A percentile compares a stretch with the other conserved stretches of the same genome.
Evolutionary conservation across 2,888 invertebrate species (phyloP).

Genomic region (Deroplatys truncata): DNA sequence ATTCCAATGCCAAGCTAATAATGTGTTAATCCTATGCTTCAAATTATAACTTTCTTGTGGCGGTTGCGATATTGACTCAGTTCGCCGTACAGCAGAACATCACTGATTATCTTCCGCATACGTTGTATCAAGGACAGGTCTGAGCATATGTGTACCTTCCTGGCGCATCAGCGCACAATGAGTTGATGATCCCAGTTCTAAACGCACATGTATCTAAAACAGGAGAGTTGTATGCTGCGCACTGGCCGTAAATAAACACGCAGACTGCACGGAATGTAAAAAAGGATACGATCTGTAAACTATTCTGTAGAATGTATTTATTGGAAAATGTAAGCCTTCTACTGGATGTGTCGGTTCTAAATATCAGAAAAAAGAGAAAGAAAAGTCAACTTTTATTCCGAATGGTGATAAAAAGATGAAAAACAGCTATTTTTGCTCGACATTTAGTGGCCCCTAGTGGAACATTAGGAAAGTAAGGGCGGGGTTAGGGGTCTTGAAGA

Average conservation of each 20-base stretch:
- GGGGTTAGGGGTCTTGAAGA: conserved; percentile 15
- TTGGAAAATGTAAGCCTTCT: not conserved
- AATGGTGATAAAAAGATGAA: conserved; percentile 29
- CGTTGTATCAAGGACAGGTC: no score
- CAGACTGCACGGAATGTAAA: not conserved
- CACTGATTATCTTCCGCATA: no score
- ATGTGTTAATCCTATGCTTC: no score
- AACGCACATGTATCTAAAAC: no score
- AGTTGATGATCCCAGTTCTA: no score
- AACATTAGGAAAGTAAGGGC: conserved; percentile 21
- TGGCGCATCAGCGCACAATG: no score
- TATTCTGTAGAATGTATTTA: not conserved
- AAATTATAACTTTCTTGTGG: no score
- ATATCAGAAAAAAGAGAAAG: not conserved
- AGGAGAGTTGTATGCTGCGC: no score
- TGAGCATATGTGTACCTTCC: no score
- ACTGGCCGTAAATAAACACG: not conserved
- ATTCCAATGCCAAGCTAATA: no score
- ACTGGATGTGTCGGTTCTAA: not conserved
- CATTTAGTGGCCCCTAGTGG: conserved; percentile 29
- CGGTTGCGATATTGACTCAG: no score
- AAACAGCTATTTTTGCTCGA: conserved; percentile 27
- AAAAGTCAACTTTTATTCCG: conserved; percentile 27
- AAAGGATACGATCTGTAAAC: not conserved
- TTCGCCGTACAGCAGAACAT: no score